Evolutionary conservation across 2,888 invertebrate genomes (phyloP).

Genomic region (Clanis bilineata): DNA sequence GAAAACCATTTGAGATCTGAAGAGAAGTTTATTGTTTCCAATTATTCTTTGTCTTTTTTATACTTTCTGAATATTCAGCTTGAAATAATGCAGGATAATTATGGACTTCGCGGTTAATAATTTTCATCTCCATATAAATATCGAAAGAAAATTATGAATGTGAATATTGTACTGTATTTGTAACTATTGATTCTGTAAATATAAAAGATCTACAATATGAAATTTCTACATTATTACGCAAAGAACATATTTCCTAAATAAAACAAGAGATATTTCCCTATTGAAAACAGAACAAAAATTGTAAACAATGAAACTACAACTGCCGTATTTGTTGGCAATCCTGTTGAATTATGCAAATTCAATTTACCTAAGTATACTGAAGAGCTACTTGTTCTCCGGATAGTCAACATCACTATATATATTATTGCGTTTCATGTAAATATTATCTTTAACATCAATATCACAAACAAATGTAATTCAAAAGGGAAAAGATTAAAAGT

Average conservation of each 20-base stretch:
- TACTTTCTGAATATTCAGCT: background rate
- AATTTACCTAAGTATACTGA: background rate
- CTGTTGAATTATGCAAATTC: background rate
- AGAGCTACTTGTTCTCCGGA: background rate
- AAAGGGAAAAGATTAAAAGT: background rate
- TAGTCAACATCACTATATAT: background rate
- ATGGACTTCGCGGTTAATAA: background rate
- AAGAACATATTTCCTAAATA: background rate
- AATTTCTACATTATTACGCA: background rate
- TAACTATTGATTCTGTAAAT: background rate
- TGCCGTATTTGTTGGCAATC: background rate
- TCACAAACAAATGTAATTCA: background rate
- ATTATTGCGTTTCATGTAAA: background rate
- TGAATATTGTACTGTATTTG: too few relatives aligned
- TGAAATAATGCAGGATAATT: background rate
- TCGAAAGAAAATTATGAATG: background rate
- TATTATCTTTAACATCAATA: background rate
- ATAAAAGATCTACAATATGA: background rate
- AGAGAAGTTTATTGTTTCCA: conserved; percentile 27
- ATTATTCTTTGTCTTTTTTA: conserved; percentile 17
- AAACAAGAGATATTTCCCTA: too few relatives aligned
- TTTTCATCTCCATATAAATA: background rate
- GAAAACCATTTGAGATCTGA: conserved; percentile 24
- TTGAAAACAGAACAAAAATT: background rate
- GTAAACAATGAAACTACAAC: background rate